Evolutionary conservation across 2,888 invertebrate genomes (phyloP), one percentile per base, ranked within the genome.

Genomic region (Eilema sororculum): DNA sequence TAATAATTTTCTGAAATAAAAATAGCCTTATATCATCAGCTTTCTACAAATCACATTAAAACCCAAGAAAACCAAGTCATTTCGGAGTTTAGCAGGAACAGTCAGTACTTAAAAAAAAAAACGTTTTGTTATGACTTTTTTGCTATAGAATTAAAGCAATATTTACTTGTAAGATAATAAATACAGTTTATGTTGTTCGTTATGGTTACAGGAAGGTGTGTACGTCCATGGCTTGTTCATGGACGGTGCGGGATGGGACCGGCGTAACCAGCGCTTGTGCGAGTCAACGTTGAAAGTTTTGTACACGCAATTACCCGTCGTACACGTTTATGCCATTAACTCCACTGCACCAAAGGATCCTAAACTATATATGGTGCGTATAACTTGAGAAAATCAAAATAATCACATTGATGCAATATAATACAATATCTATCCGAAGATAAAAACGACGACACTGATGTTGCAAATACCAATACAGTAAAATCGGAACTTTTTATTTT

Each of bases 191-290:
- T 33, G 9, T 33, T 33, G 4, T 1, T 8, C 8, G 59, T 8
- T 28, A 59, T 59, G 52, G 52, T 82, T 88, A 59, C 80, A 97
- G 96, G 98, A 98, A 88, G 98, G 98, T 2, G 98, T 98, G 3
- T 98, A 95, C 84, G 96, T 98, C 0, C 97, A 98, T 84, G 98
- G 98, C 0, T 92, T 99, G 65, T 98, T 96, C 90, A 91, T 98
- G 71, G 98, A 99, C 89, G 98, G 98, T 0, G 98, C 98, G 3
- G 97, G 98, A 3, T 99, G 98, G 98, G 98, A 98, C 87, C 96
- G 96, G 58, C 96, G 97, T 73, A 97, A 97, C 76, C 89, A 94
- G 58, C 96, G 97, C 33, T 93, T 98, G 0, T 95, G 96, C 24
- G 98, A 98, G 91, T 97, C 98, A 0, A 96, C 96, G 0, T 97